phyloP scores from a whole-genome alignment of 2,888 invertebrate genomes.

The Luperina nickerlii region DNA sequence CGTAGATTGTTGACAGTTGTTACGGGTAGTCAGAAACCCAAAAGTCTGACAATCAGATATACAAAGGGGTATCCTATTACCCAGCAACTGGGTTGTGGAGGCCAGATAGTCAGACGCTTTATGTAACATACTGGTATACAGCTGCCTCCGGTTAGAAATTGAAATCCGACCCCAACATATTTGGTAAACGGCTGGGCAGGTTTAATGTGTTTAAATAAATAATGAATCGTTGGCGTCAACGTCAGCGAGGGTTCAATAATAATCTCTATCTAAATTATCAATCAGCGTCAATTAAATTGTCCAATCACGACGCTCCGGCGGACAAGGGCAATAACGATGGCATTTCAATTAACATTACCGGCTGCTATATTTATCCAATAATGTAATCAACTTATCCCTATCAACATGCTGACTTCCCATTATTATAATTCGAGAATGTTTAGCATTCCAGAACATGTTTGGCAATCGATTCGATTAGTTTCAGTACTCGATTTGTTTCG shows the following conservation, averaged over 20 bases:
- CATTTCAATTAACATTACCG: conserved; percentile 81
- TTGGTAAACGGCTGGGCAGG: background rate
- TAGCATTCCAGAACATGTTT: conserved; percentile 41
- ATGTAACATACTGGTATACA: background rate
- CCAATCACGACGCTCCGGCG: conserved; percentile 74
- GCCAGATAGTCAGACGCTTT: background rate
- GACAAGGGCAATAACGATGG: conserved; percentile 75
- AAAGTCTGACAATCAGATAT: background rate
- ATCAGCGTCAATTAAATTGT: conserved; percentile 81
- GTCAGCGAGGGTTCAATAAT: conserved; percentile 69
- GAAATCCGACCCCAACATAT: background rate
- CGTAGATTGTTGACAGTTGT: background rate
- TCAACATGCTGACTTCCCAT: conserved; percentile 29
- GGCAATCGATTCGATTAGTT: conserved; percentile 40
- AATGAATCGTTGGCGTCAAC: conserved; percentile 52
- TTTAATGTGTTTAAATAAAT: conserved; percentile 46
- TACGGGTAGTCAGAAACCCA: background rate
- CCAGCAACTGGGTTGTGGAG: background rate
- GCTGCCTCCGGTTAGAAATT: background rate
- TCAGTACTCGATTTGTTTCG: conserved; percentile 48
- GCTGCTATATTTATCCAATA: conserved; percentile 70
- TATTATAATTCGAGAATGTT: conserved; percentile 29
- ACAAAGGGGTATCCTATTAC: background rate
- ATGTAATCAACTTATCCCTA: conserved; percentile 62
- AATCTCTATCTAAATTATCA: conserved; percentile 83